Base-by-base conservation (phyloP, 2,888 invertebrate species). In the Lamellibrachia satsuma region DNA sequence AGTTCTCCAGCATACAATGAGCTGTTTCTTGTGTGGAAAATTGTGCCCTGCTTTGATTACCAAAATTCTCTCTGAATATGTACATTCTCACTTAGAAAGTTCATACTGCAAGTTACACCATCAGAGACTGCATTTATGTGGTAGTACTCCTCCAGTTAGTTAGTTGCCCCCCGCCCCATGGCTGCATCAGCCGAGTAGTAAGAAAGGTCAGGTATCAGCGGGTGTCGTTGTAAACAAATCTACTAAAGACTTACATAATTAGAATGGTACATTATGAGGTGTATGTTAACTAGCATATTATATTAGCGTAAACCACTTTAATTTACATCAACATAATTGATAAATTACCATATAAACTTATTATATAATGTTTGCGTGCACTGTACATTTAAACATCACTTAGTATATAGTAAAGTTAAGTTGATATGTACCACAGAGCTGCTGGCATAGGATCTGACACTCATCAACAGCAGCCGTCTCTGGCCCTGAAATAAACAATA, bases 361-460 rank as follows among this genome's bases (percentile, higher is more conserved):
- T 39, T 39, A 39, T 39, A 39, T 39, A 39, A 39, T 39, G 39
- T 1, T 75, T 75, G 57, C 6, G 75, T 75, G 15, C 75, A 60
- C 15, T 55, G 55, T 9, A 55, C 55, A 55, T 55, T 55, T 55
- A 55, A 55, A 2, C 9, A 55, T 55, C 22, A 9, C 4, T 4
- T 75, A 75, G 1, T 75, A 75, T 6, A 22, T 4, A 60, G 60
- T 60, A 15, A 22, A 11, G 22, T 75, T 60, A 6, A 15, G 22
- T n/a, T 75, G 75, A 75, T 75, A 75, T n/a, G n/a, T 75, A 75
- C 75, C 75, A n/a, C 4, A 75, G 75, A 75, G 75, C 75, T 75
- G 75, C 75, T 15, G 75, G 75, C 2, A 75, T 75, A 75, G 22
- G n/a, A 15, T 75, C 75, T 75, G 75, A 75, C 75, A 75, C 75